phyloP scores from a whole-genome alignment of 1,140 invertebrate species.

The Arion vulgaris region DNA sequence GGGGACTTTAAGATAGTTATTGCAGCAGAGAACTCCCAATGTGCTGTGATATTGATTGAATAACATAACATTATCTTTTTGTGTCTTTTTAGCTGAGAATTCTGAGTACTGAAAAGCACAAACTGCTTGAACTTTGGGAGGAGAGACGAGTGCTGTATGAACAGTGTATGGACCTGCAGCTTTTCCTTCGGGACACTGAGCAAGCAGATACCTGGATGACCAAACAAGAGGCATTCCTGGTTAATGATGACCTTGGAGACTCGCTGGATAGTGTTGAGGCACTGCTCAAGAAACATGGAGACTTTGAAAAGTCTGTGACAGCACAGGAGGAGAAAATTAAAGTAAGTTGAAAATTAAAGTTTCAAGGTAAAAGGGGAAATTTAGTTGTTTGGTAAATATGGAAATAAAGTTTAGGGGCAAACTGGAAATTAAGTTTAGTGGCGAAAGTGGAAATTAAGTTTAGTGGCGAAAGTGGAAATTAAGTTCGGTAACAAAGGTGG shows the following conservation, averaged over 20 bases:
- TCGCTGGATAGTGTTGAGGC: slow-evolving; percentile 98
- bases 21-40: too few relatives aligned
- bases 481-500: too few relatives aligned
- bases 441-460: too few relatives aligned
- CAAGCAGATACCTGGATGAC: slow-evolving; percentile 99
- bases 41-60: too few relatives aligned
- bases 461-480: too few relatives aligned
- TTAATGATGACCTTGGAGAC: slow-evolving; percentile 97
- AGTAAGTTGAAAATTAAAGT: slow-evolving; percentile 29
- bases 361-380: background rate
- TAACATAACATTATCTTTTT: too few relatives aligned
- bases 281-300: slow-evolving; percentile 98
- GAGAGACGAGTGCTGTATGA: slow-evolving; percentile 96
- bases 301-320: slow-evolving; percentile 98
- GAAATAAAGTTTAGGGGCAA: too few relatives aligned
- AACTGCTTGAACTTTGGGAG: slow-evolving; percentile 92
- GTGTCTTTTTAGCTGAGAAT: slow-evolving; percentile 71
- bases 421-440: too few relatives aligned
- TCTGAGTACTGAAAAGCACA: slow-evolving; percentile 87
- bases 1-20: too few relatives aligned
- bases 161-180: slow-evolving; percentile 99
- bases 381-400: too few relatives aligned
- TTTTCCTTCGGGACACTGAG: slow-evolving; percentile 94
- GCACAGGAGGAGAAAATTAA: slow-evolving; percentile 99
- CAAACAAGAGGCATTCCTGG: slow-evolving; percentile 97